Conservation (phyloP, 2,888 invertebrate genomes). For the Elegia similella region DNA sequence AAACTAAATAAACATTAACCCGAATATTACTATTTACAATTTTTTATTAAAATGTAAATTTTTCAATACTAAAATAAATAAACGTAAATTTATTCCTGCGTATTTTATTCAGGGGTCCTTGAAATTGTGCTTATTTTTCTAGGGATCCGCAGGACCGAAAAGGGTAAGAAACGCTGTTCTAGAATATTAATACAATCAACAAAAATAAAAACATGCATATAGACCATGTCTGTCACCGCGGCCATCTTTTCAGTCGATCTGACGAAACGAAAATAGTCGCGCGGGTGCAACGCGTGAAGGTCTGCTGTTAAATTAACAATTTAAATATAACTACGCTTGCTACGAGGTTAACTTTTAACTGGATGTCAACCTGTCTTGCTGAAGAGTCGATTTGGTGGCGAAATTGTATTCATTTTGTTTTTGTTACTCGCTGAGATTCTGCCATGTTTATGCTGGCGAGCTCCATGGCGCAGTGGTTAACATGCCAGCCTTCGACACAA, state of each 20-base stretch:
- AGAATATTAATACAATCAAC: background rate
- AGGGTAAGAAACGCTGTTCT: background rate
- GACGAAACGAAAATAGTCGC: background rate
- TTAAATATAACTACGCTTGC: constrained; percentile 3
- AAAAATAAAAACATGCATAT: background rate
- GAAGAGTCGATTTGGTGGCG: background rate
- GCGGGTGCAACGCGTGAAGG: constrained; percentile 6
- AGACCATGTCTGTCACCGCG: background rate
- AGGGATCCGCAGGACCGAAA: background rate
- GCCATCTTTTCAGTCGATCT: background rate
- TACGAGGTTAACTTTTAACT: constrained; percentile 9
- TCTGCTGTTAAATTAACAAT: constrained; percentile 4
- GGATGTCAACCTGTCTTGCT: background rate
- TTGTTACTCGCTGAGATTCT: background rate
- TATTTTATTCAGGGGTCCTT: background rate
- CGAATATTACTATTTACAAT: too few species aligned
- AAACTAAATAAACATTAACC: too few species aligned
- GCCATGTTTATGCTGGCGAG: too few species aligned
- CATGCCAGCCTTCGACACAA: too few species aligned
- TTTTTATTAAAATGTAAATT: too few species aligned
- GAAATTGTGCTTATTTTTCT: background rate
- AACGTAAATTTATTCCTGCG: too few species aligned
- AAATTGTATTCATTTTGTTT: background rate
- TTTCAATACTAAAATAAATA: too few species aligned
- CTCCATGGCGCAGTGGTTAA: too few species aligned